Percentiles rank a stretch among this genome's conserved stretches.
phyloP scores from a whole-genome alignment of 2,888 invertebrate species.

The Arge pagana region DNA sequence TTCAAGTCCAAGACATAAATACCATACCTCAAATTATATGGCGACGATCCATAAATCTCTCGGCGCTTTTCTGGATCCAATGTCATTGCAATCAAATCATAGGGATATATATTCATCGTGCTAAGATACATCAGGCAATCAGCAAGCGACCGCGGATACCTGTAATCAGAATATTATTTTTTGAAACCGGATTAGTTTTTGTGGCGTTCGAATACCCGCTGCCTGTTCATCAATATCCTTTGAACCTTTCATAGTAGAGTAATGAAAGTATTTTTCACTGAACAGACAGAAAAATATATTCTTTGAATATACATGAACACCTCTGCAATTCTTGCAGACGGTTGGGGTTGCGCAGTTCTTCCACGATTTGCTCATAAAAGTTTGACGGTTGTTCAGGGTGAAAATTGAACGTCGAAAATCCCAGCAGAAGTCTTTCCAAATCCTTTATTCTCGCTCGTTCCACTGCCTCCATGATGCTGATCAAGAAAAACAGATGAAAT shows the following conservation, averaged over 20 bases:
- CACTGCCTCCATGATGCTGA: slow-evolving; percentile 58
- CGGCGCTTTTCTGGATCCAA: slow-evolving; percentile 65
- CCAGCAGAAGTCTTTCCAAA: slow-evolving; percentile 71
- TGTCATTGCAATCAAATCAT: slow-evolving; percentile 64
- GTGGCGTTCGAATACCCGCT: too few species aligned
- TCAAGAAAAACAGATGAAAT: neutral
- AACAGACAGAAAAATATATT: slow-evolving; percentile 37
- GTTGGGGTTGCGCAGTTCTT: slow-evolving; percentile 61
- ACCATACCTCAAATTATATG: slow-evolving; percentile 61
- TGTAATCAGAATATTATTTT: too few species aligned
- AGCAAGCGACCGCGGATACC: slow-evolving; percentile 65
- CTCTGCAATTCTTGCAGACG: slow-evolving; percentile 63
- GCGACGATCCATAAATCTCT: slow-evolving; percentile 62
- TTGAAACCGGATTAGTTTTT: too few species aligned
- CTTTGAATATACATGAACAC: slow-evolving; percentile 35
- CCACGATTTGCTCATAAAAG: slow-evolving; percentile 56
- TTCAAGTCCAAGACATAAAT: slow-evolving; percentile 67
- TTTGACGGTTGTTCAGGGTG: slow-evolving; percentile 60
- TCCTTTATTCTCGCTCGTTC: slow-evolving; percentile 70
- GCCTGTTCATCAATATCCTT: too few species aligned
- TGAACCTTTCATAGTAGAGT: too few species aligned
- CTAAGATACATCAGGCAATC: slow-evolving; percentile 67
- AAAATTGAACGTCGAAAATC: slow-evolving; percentile 67
- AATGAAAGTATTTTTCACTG: too few species aligned
- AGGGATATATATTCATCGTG: slow-evolving; percentile 63